Conservation (phyloP, 2,113 vertebrate genomes). For the Camelus bactrianus region DNA sequence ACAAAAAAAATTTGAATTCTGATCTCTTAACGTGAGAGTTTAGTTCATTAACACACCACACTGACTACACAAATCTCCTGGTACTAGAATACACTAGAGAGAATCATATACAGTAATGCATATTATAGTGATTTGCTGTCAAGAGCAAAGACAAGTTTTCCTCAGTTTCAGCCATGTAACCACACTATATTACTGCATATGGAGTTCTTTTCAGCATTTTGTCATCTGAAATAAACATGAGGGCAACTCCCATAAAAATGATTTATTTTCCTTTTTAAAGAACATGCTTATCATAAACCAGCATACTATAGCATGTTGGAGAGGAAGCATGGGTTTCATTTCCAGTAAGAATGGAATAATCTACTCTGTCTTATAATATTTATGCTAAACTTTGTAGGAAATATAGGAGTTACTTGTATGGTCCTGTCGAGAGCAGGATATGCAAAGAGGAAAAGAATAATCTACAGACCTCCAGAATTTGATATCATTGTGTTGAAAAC, state of each 20-base stretch:
- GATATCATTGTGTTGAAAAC: not conserved
- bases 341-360: slow-evolving; percentile 52
- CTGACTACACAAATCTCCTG: slow-evolving; percentile 78
- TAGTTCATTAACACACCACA: slow-evolving; percentile 77
- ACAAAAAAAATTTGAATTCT: slow-evolving; percentile 71
- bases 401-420: not conserved
- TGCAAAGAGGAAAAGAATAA: not conserved
- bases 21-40: slow-evolving; percentile 78
- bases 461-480: not conserved
- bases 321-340: slow-evolving; percentile 45
- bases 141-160: slow-evolving; percentile 58
- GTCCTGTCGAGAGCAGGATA: not conserved
- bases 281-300: slow-evolving; percentile 56
- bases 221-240: slow-evolving; percentile 80
- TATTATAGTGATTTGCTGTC: slow-evolving; percentile 72
- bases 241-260: slow-evolving; percentile 59
- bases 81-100: slow-evolving; percentile 71
- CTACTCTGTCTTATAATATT: not conserved
- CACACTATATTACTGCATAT: slow-evolving; percentile 27
- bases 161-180: not conserved
- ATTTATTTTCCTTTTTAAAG: slow-evolving; percentile 73
- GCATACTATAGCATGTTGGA: not conserved
- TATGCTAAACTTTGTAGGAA: not conserved
- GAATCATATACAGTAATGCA: slow-evolving; percentile 70
- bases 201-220: slow-evolving; percentile 61